Percentiles rank a stretch among this genome's conserved stretches.
These are phyloP conservation scores for Oreochromis grahami DNA, from an alignment of 2,797 vertebrate species.

Conservation along the genomic window DNA sequence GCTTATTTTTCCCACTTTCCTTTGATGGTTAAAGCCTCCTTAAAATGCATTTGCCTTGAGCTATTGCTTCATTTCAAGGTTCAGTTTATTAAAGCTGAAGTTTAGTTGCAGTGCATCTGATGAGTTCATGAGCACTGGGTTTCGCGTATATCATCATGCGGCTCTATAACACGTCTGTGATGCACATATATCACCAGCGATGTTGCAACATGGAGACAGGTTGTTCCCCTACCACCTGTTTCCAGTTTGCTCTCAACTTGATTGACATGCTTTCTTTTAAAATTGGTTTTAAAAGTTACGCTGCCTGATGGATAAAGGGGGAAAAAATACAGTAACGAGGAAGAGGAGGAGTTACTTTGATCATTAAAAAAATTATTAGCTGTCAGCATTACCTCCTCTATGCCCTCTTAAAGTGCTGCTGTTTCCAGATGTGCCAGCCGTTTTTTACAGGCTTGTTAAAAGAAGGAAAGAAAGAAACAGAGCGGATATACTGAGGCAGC, in stretches of 20 bases:
- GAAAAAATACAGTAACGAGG: background rate
- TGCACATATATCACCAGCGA: background rate
- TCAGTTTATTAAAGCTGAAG: background rate
- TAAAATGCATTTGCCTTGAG: background rate
- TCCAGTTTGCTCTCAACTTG: background rate
- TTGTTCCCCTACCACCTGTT: slow-evolving; percentile 35
- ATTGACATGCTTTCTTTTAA: slow-evolving; percentile 20
- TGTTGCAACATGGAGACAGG: background rate
- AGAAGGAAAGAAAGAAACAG: background rate
- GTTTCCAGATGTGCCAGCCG: slow-evolving; percentile 65
- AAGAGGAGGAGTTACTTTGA: slow-evolving; percentile 29
- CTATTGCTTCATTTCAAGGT: background rate
- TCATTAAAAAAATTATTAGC: slow-evolving; percentile 53
- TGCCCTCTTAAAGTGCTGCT: slow-evolving; percentile 32
- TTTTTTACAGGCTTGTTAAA: slow-evolving; percentile 62
- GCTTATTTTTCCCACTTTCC: background rate
- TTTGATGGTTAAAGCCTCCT: background rate
- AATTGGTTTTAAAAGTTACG: background rate
- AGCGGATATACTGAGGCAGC: slow-evolving; percentile 51
- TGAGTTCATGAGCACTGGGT: background rate
- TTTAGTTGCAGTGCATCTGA: background rate
- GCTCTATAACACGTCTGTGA: background rate
- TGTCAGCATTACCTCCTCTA: slow-evolving; percentile 64
- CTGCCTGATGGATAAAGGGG: background rate
- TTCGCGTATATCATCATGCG: background rate